Conservation (phyloP, 2,113 vertebrate species). For the Ahaetulla prasina region DNA sequence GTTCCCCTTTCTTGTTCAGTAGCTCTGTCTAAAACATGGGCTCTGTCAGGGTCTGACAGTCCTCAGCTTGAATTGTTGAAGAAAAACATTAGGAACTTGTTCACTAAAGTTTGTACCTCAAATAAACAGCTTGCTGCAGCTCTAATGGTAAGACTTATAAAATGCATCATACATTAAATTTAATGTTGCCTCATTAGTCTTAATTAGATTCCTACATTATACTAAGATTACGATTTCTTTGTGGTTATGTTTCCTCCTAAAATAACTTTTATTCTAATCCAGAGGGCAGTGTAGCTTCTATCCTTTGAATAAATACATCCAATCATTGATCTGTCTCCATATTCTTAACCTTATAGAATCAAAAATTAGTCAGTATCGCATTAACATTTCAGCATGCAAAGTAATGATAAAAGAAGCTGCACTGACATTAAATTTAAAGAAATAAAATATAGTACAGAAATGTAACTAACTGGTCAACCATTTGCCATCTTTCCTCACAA, state of each 20-base stretch:
- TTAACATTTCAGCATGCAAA: neutral
- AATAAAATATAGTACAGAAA: slow-evolving; percentile 10
- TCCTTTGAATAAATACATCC: slow-evolving; percentile 58
- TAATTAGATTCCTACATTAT: slow-evolving; percentile 75
- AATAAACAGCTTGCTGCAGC: slow-evolving; percentile 70
- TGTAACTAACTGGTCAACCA: slow-evolving; percentile 47
- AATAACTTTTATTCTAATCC: slow-evolving; percentile 60
- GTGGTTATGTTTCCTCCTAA: slow-evolving; percentile 70
- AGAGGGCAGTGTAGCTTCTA: slow-evolving; percentile 57
- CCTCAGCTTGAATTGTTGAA: slow-evolving; percentile 49
- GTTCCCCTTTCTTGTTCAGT: slow-evolving; percentile 19
- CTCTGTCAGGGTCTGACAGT: slow-evolving; percentile 12
- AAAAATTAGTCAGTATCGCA: neutral
- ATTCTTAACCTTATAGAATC: slow-evolving; percentile 25
- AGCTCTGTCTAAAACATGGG: slow-evolving; percentile 40
- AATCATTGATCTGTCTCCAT: slow-evolving; percentile 19
- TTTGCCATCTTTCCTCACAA: slow-evolving; percentile 22
- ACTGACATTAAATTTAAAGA: slow-evolving; percentile 32
- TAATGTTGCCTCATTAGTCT: slow-evolving; percentile 79
- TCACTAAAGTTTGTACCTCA: slow-evolving; percentile 62
- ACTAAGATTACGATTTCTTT: slow-evolving; percentile 69
- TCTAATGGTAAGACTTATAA: slow-evolving; percentile 72
- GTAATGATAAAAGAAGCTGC: neutral
- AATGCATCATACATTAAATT: slow-evolving; percentile 78
- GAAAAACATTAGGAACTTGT: slow-evolving; percentile 61